Evolutionary conservation across 2,888 invertebrate species (phyloP).

Genomic region (Lordiphosa andalusiaca): DNA sequence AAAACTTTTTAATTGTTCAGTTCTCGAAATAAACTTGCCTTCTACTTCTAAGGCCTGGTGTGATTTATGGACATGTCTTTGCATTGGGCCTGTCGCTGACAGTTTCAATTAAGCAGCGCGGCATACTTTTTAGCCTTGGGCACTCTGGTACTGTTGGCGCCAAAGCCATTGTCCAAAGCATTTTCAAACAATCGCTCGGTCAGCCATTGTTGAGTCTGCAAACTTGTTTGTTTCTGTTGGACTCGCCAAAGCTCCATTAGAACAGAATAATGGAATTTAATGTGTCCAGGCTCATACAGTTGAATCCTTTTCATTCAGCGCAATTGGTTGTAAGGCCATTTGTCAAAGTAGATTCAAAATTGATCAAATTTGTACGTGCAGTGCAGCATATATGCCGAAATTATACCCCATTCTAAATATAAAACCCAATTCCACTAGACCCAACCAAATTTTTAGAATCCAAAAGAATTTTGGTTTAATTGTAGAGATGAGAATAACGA

Average conservation of each 20-base stretch:
- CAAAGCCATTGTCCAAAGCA: conserved; percentile 24
- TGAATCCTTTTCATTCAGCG: no score
- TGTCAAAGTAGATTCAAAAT: no score
- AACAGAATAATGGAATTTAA: conserved; percentile 40
- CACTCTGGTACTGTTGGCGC: conserved; percentile 7
- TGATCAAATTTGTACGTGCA: no score
- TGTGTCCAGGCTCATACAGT: conserved; percentile 22
- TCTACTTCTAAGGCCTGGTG: conserved; percentile 38
- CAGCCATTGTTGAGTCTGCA: conserved; percentile 26
- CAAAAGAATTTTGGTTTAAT: no score
- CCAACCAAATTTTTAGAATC: no score
- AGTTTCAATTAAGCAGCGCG: conserved; percentile 62
- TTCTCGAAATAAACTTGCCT: conserved; percentile 46
- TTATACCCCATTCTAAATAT: no score
- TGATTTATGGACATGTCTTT: conserved; percentile 58
- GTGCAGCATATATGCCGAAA: no score
- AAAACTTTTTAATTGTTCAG: conserved; percentile 71
- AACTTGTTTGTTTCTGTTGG: conserved; percentile 41
- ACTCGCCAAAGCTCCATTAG: conserved; percentile 13
- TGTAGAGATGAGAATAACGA: no score
- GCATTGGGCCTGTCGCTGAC: conserved; percentile 52
- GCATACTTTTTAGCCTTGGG: conserved; percentile 36
- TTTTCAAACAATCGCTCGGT: conserved; percentile 26
- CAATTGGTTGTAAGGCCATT: no score
- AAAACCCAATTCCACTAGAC: no score